These are phyloP conservation scores for Seira ritae DNA, from an alignment of 2,888 invertebrate genomes.

Conservation along the genomic window DNA sequence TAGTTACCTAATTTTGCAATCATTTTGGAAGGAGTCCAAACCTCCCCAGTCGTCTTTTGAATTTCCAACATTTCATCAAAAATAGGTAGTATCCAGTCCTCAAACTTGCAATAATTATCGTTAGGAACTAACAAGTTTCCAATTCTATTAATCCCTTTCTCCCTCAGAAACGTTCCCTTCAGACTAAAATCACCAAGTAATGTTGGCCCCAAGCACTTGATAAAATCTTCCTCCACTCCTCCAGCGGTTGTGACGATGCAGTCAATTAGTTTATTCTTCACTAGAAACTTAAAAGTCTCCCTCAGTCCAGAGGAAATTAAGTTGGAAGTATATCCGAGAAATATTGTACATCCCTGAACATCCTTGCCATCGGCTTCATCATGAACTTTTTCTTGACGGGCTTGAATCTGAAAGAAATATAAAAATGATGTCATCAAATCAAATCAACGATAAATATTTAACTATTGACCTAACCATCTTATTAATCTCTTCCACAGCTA, in stretches of 20 bases:
- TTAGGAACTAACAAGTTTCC: slow-evolving; percentile 98
- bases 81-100: slow-evolving; percentile 97
- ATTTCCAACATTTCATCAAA: slow-evolving; percentile 93
- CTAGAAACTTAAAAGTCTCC: slow-evolving; percentile 92
- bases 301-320: slow-evolving; percentile 96
- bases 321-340: slow-evolving; percentile 98
- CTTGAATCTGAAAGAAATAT: slow-evolving; percentile 76
- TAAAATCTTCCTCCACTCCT: slow-evolving; percentile 98
- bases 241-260: slow-evolving; percentile 98
- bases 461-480: slow-evolving; percentile 84
- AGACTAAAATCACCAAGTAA: slow-evolving; percentile 93
- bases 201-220: slow-evolving; percentile 97
- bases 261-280: slow-evolving; percentile 92
- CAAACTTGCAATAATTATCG: slow-evolving; percentile 98
- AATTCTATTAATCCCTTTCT: slow-evolving; percentile 91
- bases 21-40: slow-evolving; percentile 95
- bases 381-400: slow-evolving; percentile 37
- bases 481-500: slow-evolving; percentile 92
- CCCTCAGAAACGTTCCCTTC: slow-evolving; percentile 86
- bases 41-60: slow-evolving; percentile 82
- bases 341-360: slow-evolving; percentile 87
- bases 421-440: too few species aligned
- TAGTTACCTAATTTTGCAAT: slow-evolving; percentile 83
- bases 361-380: slow-evolving; percentile 57
- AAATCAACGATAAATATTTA: slow-evolving; percentile 8